Evolutionary conservation across 2,113 vertebrate genomes (phyloP).

Genomic region (Oncorhynchus mykiss): DNA sequence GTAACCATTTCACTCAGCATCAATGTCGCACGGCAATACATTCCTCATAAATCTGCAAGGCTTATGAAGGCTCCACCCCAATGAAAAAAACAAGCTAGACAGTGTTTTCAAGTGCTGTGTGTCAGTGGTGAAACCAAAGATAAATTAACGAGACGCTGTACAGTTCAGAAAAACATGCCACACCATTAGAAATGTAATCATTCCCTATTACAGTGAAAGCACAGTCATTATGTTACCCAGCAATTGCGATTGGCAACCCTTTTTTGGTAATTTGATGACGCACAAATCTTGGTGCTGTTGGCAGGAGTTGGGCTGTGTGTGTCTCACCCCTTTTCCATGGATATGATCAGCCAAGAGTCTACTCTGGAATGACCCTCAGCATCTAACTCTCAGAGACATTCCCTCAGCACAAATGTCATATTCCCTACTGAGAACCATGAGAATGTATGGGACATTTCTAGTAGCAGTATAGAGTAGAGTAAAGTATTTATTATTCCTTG

Average conservation of each 20-base stretch:
- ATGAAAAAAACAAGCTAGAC: neutral
- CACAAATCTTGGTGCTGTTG: slow-evolving; percentile 58
- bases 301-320: slow-evolving; percentile 39
- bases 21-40: neutral
- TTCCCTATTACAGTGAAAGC: slow-evolving; percentile 65
- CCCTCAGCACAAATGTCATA: neutral
- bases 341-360: slow-evolving; percentile 40
- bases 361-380: slow-evolving; percentile 21
- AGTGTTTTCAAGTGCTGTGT: neutral
- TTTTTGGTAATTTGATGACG: slow-evolving; percentile 67
- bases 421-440: neutral
- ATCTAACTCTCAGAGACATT: neutral
- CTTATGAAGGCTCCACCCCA: neutral
- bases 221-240: slow-evolving; percentile 64
- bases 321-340: slow-evolving; percentile 59
- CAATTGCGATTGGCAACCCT: slow-evolving; percentile 68
- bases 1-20: neutral
- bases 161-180: slow-evolving; percentile 47
- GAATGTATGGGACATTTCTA: too few relatives aligned
- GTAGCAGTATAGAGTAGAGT: too few relatives aligned
- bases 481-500: too few relatives aligned
- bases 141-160: slow-evolving; percentile 45
- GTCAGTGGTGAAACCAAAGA: slow-evolving; percentile 22
- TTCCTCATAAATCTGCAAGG: neutral
- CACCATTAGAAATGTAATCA: slow-evolving; percentile 65